Conservation (phyloP, 92 coral and sea anemone genomes). For the Micromussa lordhowensis region DNA sequence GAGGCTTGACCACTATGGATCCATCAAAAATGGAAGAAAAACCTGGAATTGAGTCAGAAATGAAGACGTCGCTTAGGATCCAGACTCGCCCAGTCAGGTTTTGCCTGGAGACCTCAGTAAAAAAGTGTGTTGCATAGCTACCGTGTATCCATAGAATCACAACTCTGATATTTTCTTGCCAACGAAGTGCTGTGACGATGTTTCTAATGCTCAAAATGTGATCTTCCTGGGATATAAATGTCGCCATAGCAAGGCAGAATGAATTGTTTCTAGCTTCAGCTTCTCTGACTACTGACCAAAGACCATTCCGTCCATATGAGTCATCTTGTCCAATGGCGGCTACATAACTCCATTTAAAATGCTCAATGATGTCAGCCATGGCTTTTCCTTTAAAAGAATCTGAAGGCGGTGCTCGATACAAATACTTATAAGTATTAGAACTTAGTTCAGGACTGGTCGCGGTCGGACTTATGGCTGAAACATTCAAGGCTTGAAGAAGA, state of each 20-base stretch:
- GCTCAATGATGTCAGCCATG: neutral
- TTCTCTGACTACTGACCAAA: constrained; percentile 1
- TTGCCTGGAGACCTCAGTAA: neutral
- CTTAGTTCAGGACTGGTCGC: neutral
- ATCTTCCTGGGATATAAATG: neutral
- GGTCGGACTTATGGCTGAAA: neutral
- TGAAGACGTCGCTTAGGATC: constrained; percentile 1
- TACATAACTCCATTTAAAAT: constrained; percentile 9
- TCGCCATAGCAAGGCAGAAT: constrained; percentile 1
- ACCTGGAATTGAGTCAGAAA: neutral
- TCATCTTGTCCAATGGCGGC: constrained; percentile 4
- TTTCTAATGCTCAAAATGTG: neutral
- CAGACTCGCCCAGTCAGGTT: neutral
- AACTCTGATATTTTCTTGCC: neutral
- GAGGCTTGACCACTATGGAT: neutral
- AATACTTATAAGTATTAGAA: neutral
- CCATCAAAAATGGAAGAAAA: neutral
- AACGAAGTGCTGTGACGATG: neutral
- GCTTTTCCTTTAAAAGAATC: constrained; percentile 1
- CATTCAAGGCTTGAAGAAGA: neutral
- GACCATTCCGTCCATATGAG: constrained; percentile 12
- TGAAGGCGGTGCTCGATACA: neutral
- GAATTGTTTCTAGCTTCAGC: neutral
- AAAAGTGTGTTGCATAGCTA: neutral
- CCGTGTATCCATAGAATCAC: neutral